Conservation (phyloP, 2,113 vertebrate genomes). For the Ctenomys sociabilis region DNA sequence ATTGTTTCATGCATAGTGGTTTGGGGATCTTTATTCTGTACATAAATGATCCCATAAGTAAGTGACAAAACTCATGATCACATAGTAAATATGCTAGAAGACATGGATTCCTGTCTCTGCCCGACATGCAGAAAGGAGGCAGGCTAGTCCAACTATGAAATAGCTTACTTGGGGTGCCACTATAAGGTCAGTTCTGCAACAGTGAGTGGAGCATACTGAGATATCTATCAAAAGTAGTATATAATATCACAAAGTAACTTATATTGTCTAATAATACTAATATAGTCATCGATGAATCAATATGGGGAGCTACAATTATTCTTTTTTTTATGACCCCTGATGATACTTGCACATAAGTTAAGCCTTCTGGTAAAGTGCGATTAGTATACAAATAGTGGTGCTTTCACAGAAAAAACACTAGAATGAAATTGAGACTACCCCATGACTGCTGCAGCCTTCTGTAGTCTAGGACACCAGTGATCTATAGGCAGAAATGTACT, state of each 20-base stretch:
- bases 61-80: not conserved
- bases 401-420: not conserved
- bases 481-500: not conserved
- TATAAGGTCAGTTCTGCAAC: not conserved
- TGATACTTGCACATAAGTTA: not conserved
- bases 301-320: not conserved
- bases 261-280: not conserved
- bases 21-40: not conserved
- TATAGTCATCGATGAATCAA: not conserved
- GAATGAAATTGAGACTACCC: not conserved
- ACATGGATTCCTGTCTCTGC: not conserved
- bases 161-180: not conserved
- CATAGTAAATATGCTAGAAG: not conserved
- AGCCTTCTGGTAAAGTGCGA: not conserved
- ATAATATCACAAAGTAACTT: not conserved
- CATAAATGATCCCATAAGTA: not conserved
- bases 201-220: not conserved
- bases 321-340: not conserved
- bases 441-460: not conserved
- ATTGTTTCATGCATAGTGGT: not conserved
- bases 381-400: not conserved
- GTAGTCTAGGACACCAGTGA: not conserved
- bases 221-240: not conserved
- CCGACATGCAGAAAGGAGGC: not conserved
- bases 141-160: not conserved